Evolutionary conservation across 1,140 invertebrate species (phyloP).

Genomic region (Scaptomyza graminum): DNA sequence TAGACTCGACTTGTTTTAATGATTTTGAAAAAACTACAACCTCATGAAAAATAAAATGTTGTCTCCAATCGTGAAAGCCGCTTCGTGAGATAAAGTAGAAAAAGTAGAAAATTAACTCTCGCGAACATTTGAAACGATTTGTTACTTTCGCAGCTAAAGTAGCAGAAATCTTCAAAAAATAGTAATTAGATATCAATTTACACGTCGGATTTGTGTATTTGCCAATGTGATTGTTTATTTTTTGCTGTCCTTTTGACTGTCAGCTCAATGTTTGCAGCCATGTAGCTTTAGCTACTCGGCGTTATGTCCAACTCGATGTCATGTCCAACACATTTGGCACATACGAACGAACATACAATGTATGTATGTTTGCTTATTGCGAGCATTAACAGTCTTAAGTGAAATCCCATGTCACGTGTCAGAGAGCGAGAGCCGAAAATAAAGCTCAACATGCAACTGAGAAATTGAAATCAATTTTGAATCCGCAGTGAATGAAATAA

Average conservation of each 20-base stretch:
- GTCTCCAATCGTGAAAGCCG: neutral
- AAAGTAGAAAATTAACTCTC: conserved; percentile 42
- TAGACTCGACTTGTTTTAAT: neutral
- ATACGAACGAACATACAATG: conserved; percentile 36
- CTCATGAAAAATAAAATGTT: neutral
- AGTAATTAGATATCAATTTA: conserved; percentile 74
- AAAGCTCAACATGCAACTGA: conserved; percentile 39
- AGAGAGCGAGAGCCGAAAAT: conserved; percentile 53
- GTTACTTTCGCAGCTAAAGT: conserved; percentile 49
- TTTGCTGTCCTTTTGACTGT: conserved; percentile 62
- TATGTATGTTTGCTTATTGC: conserved; percentile 59
- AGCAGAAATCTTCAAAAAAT: conserved; percentile 33
- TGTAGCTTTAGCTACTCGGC: conserved; percentile 35
- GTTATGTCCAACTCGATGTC: conserved; percentile 62
- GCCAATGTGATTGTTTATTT: conserved; percentile 14
- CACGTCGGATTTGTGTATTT: conserved; percentile 65
- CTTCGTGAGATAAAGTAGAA: neutral
- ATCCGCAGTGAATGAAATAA: conserved; percentile 38
- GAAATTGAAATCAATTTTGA: conserved; percentile 63
- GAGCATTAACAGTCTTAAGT: conserved; percentile 76
- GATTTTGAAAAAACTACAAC: neutral
- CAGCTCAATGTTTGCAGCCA: conserved; percentile 58
- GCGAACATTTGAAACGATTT: conserved; percentile 24
- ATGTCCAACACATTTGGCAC: conserved; percentile 73
- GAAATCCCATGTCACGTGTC: conserved; percentile 81